Evolutionary conservation across 2,113 vertebrate genomes (phyloP).

Genomic region (Pollachius pollachius): DNA sequence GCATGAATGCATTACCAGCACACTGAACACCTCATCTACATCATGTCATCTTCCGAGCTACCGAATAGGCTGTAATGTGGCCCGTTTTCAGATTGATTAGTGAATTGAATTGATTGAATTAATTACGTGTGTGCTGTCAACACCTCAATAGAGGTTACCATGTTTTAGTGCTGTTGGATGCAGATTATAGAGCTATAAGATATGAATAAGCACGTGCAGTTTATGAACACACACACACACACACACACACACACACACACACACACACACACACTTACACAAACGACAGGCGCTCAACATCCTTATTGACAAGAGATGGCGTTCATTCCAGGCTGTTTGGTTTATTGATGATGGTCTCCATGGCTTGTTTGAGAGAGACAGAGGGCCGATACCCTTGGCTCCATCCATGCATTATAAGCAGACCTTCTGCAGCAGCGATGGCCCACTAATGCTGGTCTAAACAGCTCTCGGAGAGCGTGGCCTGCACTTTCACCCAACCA

Average conservation of each 20-base stretch:
- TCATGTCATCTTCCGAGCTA: background rate
- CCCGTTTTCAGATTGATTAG: too few species aligned
- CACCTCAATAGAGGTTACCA: background rate
- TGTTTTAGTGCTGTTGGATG: background rate
- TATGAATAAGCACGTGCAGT: background rate
- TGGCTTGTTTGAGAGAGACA: background rate
- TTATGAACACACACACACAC: background rate
- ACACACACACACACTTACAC: background rate
- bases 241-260: background rate
- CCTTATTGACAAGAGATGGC: constrained; percentile 20
- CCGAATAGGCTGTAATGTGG: too few species aligned
- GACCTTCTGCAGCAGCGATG: constrained; percentile 33
- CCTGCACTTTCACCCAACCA: constrained; percentile 3
- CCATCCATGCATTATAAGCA: constrained; percentile 40
- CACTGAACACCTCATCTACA: background rate
- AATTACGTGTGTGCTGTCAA: background rate
- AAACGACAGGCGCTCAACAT: constrained; percentile 4
- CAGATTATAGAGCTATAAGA: background rate
- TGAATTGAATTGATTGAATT: too few species aligned
- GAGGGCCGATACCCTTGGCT: background rate
- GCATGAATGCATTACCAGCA: background rate
- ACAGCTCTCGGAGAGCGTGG: constrained; percentile 38
- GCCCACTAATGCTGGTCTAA: constrained; percentile 33
- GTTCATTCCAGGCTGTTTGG: constrained; percentile 20
- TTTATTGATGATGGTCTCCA: constrained; percentile 38